Evolutionary conservation across 1,140 invertebrate genomes (phyloP).

Genomic region (Musca vetustissima): DNA sequence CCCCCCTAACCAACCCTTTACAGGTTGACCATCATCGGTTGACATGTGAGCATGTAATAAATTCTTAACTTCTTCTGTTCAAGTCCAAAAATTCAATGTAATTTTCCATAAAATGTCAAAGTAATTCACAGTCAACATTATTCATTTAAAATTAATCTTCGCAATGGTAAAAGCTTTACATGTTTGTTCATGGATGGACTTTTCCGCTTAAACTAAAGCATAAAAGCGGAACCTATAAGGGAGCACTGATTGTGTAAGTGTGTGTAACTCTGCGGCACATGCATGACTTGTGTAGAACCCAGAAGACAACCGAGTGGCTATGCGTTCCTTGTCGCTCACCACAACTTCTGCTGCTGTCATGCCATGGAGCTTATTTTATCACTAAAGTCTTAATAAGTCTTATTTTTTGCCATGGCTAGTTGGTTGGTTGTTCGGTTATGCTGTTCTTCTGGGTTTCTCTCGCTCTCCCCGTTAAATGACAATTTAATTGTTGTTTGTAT

Average conservation of each 20-base stretch:
- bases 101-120: conserved; percentile 22
- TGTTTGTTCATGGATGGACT: background rate
- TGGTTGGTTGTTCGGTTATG: background rate
- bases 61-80: no score
- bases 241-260: no score
- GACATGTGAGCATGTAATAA: no score
- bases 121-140: conserved; percentile 21
- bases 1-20: no score
- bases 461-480: conserved; percentile 14
- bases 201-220: background rate
- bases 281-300: no score
- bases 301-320: no score
- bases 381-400: conserved; percentile 13
- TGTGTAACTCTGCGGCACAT: no score
- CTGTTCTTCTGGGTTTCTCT: background rate
- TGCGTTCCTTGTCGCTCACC: background rate
- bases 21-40: no score
- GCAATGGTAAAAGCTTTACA: background rate
- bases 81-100: conserved; percentile 1
- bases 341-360: background rate
- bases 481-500: conserved; percentile 31
- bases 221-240: no score
- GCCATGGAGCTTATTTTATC: background rate
- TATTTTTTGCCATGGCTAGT: background rate
- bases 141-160: conserved; percentile 22